These are phyloP conservation scores for Apamea epomidion DNA, from an alignment of 2,888 invertebrate genomes.

Conservation along the genomic window DNA sequence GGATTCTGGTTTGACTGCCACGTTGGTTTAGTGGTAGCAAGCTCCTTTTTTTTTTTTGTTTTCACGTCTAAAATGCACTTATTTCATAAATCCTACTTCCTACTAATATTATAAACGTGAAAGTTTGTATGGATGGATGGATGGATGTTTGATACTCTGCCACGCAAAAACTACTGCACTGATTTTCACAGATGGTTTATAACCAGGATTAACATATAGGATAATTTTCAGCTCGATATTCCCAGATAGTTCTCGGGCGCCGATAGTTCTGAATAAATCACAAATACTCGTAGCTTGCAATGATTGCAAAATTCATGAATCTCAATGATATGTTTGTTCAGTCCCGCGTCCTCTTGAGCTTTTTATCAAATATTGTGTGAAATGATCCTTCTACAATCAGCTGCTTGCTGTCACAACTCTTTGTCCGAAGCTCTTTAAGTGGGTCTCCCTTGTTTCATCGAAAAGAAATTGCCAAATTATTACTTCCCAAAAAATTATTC, in stretches of 20 bases:
- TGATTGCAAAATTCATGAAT: neutral
- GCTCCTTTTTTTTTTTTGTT: neutral
- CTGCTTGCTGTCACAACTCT: constrained; percentile 17
- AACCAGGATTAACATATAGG: no score
- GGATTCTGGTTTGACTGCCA: neutral
- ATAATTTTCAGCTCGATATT: no score
- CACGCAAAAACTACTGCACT: no score
- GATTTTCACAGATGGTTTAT: no score
- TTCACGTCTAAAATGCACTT: neutral
- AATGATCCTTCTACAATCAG: constrained; percentile 10
- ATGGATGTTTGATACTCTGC: no score
- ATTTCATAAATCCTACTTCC: neutral
- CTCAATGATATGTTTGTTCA: neutral
- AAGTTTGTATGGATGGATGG: no score
- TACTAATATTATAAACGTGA: no score
- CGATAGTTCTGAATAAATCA: neutral
- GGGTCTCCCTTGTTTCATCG: no score
- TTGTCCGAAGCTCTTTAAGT: constrained; percentile 61
- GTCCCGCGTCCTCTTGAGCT: neutral
- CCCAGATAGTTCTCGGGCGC: no score
- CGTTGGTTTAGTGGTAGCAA: neutral
- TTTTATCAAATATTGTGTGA: neutral
- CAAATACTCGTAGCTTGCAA: neutral
- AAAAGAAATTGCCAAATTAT: no score
- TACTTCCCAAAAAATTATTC: no score